phyloP scores from a whole-genome alignment of 2,888 invertebrate species.

The Galeopsomyia nigrocyanea region DNA sequence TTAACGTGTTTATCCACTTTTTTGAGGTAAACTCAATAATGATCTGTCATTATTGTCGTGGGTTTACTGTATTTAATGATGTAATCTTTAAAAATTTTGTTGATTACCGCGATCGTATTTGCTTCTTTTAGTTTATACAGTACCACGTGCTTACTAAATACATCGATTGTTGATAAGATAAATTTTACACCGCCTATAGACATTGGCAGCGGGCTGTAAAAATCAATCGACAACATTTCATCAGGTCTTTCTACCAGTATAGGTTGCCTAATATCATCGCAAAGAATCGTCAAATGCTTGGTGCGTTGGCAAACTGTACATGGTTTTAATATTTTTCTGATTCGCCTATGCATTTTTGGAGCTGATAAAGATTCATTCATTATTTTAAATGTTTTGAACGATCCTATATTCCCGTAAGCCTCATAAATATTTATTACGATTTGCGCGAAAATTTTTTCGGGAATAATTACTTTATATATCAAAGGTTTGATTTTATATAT shows the following conservation, averaged over 20 bases:
- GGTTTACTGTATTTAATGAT: constrained; percentile 16
- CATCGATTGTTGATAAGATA: constrained; percentile 46
- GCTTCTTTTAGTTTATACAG: constrained; percentile 45
- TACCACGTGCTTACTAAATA: constrained; percentile 46
- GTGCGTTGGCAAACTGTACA: constrained; percentile 44
- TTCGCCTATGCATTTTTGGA: constrained; percentile 12
- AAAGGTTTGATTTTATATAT: background rate
- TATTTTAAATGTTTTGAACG: constrained; percentile 32
- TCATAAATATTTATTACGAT: constrained; percentile 27
- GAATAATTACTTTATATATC: background rate
- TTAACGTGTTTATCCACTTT: constrained; percentile 10
- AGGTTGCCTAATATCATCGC: constrained; percentile 14
- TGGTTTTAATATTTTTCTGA: background rate
- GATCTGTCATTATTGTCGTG: background rate
- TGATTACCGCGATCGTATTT: constrained; percentile 11
- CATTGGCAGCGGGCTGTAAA: constrained; percentile 41
- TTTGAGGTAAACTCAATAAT: constrained; percentile 17
- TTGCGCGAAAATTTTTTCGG: background rate
- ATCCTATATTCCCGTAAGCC: constrained; percentile 31
- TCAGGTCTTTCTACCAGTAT: constrained; percentile 22
- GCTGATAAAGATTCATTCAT: constrained; percentile 24
- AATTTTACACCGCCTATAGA: constrained; percentile 25
- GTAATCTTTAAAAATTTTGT: constrained; percentile 8
- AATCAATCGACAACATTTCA: constrained; percentile 42
- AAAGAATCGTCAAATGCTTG: constrained; percentile 25